Evolutionary conservation across 2,797 vertebrate genomes (phyloP), one percentile per base, ranked within the genome.

Genomic region (Hypotaenidia okinawae): DNA sequence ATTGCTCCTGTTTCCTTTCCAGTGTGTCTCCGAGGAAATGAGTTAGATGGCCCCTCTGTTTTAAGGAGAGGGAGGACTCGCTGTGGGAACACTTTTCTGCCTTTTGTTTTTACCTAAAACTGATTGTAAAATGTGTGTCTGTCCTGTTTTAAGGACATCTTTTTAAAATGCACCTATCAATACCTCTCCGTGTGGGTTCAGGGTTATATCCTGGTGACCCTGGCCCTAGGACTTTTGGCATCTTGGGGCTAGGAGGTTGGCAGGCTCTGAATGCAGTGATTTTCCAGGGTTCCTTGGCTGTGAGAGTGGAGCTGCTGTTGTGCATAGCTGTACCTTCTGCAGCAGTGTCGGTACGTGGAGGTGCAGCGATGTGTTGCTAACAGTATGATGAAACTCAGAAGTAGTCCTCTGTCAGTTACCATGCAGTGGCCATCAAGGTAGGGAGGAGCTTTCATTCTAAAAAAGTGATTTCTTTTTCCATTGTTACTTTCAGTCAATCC

Each of bases 281-380:
- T 77, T 92, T 69, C 41, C 17, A 13, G 28, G 35, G 27, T 35
- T 3, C 5, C 16, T 85, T 37, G 25, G 19, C 39, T 39, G 6
- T 45, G 24, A 77, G 61, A 73, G 15, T 13, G 82, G 19, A 69
- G 18, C 4, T 22, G 33, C 13, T 0, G 0, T n/a, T 67, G 25
- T n/a, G 37, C 59, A 21, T 39, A 12, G 28, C 22, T 55, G 27
- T 76, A 62, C 33, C 7, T 92, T 75, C 67, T 54, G 45, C 37
- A 82, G 47, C 14, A 73, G 23, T 9, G 25, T 19, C 5, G 2
- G 4, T 45, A 64, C 9, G 10, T 64, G 41, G 54, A 83, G 51
- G 37, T 27, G 37, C 4, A 35, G n/a, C 2, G 4, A 23, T 8
- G 6, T 22, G 39, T 37, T 69, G 45, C 11, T 45, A 88, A 62